These are phyloP conservation scores for Silurus aristotelis DNA, from an alignment of 2,797 vertebrate genomes.

Conservation along the genomic window DNA sequence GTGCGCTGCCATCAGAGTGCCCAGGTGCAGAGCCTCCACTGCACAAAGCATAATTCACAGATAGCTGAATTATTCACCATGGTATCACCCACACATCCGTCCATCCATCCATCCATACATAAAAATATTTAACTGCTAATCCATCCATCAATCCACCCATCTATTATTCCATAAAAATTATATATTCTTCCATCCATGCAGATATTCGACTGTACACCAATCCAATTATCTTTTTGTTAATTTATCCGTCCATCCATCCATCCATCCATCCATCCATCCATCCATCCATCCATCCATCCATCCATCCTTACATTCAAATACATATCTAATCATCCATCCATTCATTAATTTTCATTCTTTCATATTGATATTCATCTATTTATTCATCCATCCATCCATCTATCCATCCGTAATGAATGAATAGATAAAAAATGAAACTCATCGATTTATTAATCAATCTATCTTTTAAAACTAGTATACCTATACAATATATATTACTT, in stretches of 20 bases:
- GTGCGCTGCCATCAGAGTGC: slow-evolving; percentile 94
- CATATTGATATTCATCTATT: neutral
- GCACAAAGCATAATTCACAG: slow-evolving; percentile 26
- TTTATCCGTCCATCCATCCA: too few relatives aligned
- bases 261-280: neutral
- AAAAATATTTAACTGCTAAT: slow-evolving; percentile 8
- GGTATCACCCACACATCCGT: slow-evolving; percentile 12
- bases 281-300: neutral
- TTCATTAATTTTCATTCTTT: neutral
- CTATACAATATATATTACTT: neutral
- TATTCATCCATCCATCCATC: neutral
- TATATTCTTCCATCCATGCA: neutral
- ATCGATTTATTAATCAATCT: neutral
- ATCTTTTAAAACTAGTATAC: neutral
- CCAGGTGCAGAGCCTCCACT: slow-evolving; percentile 95
- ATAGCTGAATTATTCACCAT: neutral
- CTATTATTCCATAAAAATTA: slow-evolving; percentile 31
- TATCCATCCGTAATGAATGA: neutral
- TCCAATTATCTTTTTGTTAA: neutral
- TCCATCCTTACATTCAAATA: neutral
- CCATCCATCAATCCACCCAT: neutral
- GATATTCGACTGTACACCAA: too few relatives aligned
- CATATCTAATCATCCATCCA: neutral
- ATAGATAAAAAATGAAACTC: too few relatives aligned
- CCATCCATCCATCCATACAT: slow-evolving; percentile 65